phyloP scores from a whole-genome alignment of 1,140 invertebrate genomes.

The Venturia canescens region DNA sequence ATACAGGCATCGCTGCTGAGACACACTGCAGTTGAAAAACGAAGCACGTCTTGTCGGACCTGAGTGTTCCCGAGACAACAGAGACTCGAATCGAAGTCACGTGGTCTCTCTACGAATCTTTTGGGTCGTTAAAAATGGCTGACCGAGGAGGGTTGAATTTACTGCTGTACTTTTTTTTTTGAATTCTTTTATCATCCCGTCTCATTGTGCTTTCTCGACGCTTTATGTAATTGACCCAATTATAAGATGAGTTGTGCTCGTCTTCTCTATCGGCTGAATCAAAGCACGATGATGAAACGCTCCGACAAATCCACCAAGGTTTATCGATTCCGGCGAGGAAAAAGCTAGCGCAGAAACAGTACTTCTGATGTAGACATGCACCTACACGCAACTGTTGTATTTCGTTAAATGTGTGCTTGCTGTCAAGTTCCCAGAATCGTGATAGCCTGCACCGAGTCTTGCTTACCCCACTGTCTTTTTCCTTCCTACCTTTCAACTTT shows the following conservation, averaged over 20 bases:
- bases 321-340: neutral
- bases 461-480: neutral
- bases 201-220: constrained; percentile 12
- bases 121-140: constrained; percentile 44
- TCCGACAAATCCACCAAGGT: neutral
- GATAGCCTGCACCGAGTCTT: neutral
- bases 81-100: constrained; percentile 43
- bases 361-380: no score
- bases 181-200: neutral
- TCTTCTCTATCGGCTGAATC: neutral
- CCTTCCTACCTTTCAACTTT: constrained; percentile 11
- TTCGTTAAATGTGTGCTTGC: no score
- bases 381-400: no score
- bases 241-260: constrained; percentile 19
- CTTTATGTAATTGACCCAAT: constrained; percentile 30
- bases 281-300: neutral
- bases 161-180: constrained; percentile 35
- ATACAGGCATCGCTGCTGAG: constrained; percentile 2
- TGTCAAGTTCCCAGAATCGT: neutral
- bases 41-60: constrained; percentile 39
- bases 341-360: neutral
- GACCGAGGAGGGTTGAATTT: constrained; percentile 41
- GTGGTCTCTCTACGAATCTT: constrained; percentile 17
- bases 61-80: constrained; percentile 43
- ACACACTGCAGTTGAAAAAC: constrained; percentile 42